These are phyloP conservation scores for Apamea anceps DNA, from an alignment of 2,888 invertebrate genomes.

Conservation along the genomic window DNA sequence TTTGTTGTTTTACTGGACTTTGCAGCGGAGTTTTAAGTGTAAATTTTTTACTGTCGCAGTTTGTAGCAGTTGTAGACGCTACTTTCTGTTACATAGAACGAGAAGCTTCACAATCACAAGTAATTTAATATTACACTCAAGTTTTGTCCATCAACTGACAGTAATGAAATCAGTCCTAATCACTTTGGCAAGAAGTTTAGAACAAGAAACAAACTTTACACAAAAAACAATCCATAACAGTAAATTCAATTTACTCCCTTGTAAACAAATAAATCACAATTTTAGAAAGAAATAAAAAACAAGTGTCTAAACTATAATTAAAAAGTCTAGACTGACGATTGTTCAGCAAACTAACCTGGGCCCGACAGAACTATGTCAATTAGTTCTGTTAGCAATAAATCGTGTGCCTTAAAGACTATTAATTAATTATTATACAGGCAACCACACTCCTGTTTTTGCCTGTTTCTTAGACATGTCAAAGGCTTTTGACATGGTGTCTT, in stretches of 20 bases:
- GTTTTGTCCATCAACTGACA: background rate
- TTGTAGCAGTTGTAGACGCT: background rate
- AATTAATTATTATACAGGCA: no score
- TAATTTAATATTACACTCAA: background rate
- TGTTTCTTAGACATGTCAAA: no score
- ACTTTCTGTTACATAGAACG: background rate
- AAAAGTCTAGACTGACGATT: conserved; percentile 51
- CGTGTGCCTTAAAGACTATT: no score
- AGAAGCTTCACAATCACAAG: background rate
- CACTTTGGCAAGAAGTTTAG: background rate
- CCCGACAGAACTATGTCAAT: conserved; percentile 32
- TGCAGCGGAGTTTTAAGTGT: background rate
- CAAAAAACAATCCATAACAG: background rate
- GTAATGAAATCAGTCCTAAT: background rate
- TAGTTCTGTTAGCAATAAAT: conserved; percentile 16
- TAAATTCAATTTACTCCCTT: conserved; percentile 37
- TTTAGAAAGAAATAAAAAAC: conserved; percentile 1
- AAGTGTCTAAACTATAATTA: conserved; percentile 38
- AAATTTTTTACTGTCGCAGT: background rate
- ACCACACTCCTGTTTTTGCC: no score
- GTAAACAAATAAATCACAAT: conserved; percentile 46
- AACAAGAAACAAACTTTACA: background rate
- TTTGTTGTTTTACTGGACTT: background rate
- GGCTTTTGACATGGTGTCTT: no score
- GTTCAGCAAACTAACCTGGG: conserved; percentile 26